These are phyloP conservation scores for Syndactyla subalaris DNA, from an alignment of 2,797 vertebrate genomes.

Conservation along the genomic window DNA sequence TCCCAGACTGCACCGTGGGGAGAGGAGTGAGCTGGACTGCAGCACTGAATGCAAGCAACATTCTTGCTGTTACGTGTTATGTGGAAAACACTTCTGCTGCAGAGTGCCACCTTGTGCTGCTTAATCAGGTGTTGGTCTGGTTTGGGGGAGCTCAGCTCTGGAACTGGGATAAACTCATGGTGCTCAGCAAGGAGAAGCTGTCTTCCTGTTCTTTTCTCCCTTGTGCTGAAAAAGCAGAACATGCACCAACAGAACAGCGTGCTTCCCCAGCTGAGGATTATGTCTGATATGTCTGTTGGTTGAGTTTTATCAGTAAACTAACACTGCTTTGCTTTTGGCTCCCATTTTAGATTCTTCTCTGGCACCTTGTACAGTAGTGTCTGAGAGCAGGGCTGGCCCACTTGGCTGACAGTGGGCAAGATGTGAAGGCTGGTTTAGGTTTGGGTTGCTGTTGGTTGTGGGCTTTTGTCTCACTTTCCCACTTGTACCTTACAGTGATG, in stretches of 20 bases:
- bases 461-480: neutral
- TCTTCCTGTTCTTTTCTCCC: neutral
- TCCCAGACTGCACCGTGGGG: neutral
- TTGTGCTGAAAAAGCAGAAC: neutral
- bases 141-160: neutral
- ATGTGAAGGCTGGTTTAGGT: neutral
- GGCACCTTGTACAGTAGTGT: neutral
- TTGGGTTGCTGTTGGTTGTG: neutral
- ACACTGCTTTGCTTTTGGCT: neutral
- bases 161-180: accelerated
- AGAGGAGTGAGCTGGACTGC: neutral
- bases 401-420: neutral
- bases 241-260: neutral
- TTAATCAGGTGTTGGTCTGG: neutral
- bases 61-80: neutral
- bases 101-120: neutral
- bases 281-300: neutral
- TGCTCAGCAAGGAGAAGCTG: neutral
- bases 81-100: neutral
- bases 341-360: neutral
- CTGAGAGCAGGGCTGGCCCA: neutral
- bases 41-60: neutral
- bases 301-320: neutral
- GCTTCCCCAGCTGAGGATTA: neutral
- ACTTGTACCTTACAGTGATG: neutral